Base-by-base conservation (phyloP, 2,797 vertebrate genomes). In the Pangasius krempfi region DNA sequence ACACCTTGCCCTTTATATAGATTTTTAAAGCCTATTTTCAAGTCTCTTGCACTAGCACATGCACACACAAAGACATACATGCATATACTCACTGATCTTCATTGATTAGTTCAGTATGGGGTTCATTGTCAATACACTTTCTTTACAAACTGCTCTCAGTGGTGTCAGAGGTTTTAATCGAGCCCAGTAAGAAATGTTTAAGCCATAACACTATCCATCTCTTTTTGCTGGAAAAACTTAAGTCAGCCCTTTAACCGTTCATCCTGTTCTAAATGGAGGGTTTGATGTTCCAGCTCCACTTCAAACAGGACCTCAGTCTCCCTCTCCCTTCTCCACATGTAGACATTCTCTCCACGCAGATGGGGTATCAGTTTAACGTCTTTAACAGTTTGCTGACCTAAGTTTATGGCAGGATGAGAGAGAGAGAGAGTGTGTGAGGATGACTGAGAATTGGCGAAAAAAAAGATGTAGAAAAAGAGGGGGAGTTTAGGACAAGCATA, bases 331-430 rank as follows among this genome's bases (percentile, higher is more conserved):
- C 60, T 44, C 85, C 90, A 90, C 87, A 90, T 89, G 89, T 84
- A 64, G 87, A 89, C 84, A 40, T 85, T 93, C 94, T 93, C 92
- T 92, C 92, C 89, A 54, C 94, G 84, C 95, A 95, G 94, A 93
- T 94, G 94, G 62, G 58, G 85, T 87, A 85, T 91, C 62, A 88
- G 88, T 92, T 89, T 88, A 82, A 86, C 44, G 1, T 87, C 87
- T 87, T 88, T 75, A 87, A 90, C 83, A 78, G 64, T 91, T 93
- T 92, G 90, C 92, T 93, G 93, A 92, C 91, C 94, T 95, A 94
- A 95, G 93, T 93, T 93, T 89, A 93, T 89, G 22, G 95, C 95
- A 95, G 78, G 66, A 76, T 79, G 33, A 78, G 81, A 86, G 85
- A 66, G 85, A 66, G 30, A 81, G 54, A 60, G 33, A 10, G 81